A percentile compares a stretch with the other conserved stretches of the same genome.
phyloP scores from a whole-genome alignment of 2,113 vertebrate species.

The Clarias gariepinus region DNA sequence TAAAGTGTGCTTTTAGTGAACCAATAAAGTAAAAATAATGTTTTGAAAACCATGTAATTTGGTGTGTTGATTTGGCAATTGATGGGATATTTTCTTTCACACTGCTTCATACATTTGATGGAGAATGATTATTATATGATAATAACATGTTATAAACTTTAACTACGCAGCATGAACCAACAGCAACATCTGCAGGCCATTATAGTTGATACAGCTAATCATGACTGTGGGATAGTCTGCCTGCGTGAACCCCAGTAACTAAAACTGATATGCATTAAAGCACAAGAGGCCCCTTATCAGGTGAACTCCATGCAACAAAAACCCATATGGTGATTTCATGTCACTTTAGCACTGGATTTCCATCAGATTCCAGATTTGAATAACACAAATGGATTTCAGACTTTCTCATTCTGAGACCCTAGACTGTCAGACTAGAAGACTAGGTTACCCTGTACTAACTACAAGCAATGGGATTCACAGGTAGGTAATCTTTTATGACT shows the following conservation, averaged over 20 bases:
- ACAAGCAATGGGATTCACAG: background rate
- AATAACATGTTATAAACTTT: background rate
- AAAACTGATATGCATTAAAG: background rate
- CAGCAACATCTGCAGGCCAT: slow-evolving; percentile 40
- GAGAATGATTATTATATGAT: too few species aligned
- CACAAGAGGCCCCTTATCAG: background rate
- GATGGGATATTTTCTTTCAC: background rate
- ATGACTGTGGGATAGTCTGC: background rate
- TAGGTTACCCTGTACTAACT: background rate
- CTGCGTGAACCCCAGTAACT: background rate
- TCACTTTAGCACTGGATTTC: background rate
- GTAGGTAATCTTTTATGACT: background rate
- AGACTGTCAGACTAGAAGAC: background rate
- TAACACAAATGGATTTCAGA: background rate
- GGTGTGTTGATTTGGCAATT: background rate
- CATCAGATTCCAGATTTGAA: background rate
- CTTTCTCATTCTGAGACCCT: background rate
- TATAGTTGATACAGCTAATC: background rate
- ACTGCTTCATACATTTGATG: background rate
- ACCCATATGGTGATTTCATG: background rate
- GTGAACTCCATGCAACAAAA: background rate
- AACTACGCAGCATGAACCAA: background rate
- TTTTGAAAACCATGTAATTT: slow-evolving; percentile 17
- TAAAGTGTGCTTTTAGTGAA: slow-evolving; percentile 42
- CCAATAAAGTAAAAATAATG: slow-evolving; percentile 43